Evolutionary conservation across 1,140 invertebrate species (phyloP), one percentile per base, ranked within the genome.

Genomic region (Pararge aegeria): DNA sequence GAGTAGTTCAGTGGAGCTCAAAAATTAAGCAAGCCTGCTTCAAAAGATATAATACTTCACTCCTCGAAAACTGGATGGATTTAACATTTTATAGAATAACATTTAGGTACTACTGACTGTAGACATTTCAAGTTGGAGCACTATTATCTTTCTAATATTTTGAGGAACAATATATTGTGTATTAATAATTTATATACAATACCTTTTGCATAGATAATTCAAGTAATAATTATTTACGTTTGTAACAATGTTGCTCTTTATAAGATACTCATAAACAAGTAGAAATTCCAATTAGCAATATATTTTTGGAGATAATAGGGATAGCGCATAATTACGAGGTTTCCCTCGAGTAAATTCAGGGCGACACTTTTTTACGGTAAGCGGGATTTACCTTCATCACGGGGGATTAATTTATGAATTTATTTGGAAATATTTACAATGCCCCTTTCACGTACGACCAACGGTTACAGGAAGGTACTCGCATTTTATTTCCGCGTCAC

Each of bases 331-430:
- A 63, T 63, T 63, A 53, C 40, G 38, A 48, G 27, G 34, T 29
- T 19, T 40, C 51, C 51, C 54, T 40, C 30, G 27, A 48, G 46
- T 55, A 42, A 55, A 50, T 40, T 55, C 50, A 42, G 16, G 40
- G 49, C 51, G 49, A 62, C 49, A 40, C 49, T 38, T 63, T 64
- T 68, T 42, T 61, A 68, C 59, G 57, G 57, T 52, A 29, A 46
- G 18, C 34, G 48, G 57, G 65, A 67, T 64, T 64, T 63, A 68
- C 66, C 66, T 68, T 53, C 53, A 55, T 55, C 61, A 68, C 61
- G 30, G 30, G 50, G 55, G 55, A 63, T 63, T 63, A 63, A 63
- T 53, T 57, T 49, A 57, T 54, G 38, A 63, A 63, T 48, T 63
- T 63, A 63, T 57, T 63, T 34, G 49, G 53, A 63, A 63, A 63